phyloP scores from a whole-genome alignment of 2,797 vertebrate species.

The Sphenodon punctatus region DNA sequence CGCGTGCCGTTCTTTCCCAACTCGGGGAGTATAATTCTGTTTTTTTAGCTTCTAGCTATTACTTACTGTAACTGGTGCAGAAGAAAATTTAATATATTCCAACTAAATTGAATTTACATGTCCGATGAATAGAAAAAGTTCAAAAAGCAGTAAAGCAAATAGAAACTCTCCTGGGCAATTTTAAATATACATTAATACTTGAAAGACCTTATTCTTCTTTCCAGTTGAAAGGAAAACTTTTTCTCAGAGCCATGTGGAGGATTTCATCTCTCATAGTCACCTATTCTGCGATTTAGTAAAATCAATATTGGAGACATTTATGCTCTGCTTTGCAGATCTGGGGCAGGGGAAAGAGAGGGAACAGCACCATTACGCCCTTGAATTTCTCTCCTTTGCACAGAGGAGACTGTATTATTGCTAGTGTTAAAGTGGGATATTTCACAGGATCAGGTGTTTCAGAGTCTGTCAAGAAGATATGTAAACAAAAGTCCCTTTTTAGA shows the following conservation, averaged over 20 bases:
- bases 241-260: slow-evolving; percentile 49
- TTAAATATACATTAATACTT: slow-evolving; percentile 59
- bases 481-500: slow-evolving; percentile 12
- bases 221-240: slow-evolving; percentile 49
- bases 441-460: slow-evolving; percentile 14
- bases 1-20: slow-evolving; percentile 6
- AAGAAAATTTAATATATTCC: slow-evolving; percentile 64
- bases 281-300: slow-evolving; percentile 48
- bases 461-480: slow-evolving; percentile 24
- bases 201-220: slow-evolving; percentile 55
- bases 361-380: slow-evolving; percentile 32
- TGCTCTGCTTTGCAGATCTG: slow-evolving; percentile 49
- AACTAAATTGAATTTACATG: slow-evolving; percentile 65
- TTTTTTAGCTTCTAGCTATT: slow-evolving; percentile 61
- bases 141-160: slow-evolving; percentile 64
- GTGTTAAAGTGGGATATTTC: slow-evolving; percentile 33
- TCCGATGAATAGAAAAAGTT: slow-evolving; percentile 58
- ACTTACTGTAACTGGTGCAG: slow-evolving; percentile 44
- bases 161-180: slow-evolving; percentile 58
- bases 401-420: slow-evolving; percentile 13
- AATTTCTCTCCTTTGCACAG: slow-evolving; percentile 10
- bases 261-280: slow-evolving; percentile 60
- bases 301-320: slow-evolving; percentile 42
- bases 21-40: slow-evolving; percentile 53
- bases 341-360: too few species aligned